Evolutionary conservation across 2,113 vertebrate genomes (phyloP).

Genomic region (Notarius quadriscutis): DNA sequence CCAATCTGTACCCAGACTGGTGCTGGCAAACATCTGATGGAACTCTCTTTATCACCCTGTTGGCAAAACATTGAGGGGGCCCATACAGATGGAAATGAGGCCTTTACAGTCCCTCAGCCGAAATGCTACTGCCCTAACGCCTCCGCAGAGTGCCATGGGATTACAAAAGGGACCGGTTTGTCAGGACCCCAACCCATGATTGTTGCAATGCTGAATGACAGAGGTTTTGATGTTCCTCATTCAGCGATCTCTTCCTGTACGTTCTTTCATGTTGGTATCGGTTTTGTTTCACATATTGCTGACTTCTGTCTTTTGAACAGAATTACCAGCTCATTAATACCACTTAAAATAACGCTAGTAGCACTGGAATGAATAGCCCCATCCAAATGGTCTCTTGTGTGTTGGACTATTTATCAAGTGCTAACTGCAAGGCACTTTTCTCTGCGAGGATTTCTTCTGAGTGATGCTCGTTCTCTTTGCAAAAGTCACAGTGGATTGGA

Average conservation of each 20-base stretch:
- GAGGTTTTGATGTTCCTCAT: constrained; percentile 33
- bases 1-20: constrained; percentile 51
- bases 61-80: constrained; percentile 49
- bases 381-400: constrained; percentile 14
- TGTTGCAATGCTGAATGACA: constrained; percentile 22
- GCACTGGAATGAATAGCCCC: not conserved
- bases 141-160: constrained; percentile 46
- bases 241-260: not conserved
- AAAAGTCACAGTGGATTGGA: not conserved
- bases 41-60: constrained; percentile 52
- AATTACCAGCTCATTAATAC: constrained; percentile 27
- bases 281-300: constrained; percentile 19
- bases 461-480: not conserved
- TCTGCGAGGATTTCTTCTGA: not conserved
- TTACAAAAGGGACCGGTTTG: constrained; percentile 54
- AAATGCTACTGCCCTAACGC: constrained; percentile 51
- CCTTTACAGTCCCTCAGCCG: constrained; percentile 48
- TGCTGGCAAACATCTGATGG: constrained; percentile 50
- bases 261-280: constrained; percentile 30
- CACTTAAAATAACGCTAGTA: constrained; percentile 3
- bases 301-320: constrained; percentile 8
- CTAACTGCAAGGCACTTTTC: not conserved
- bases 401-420: not conserved
- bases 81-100: constrained; percentile 57
- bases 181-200: constrained; percentile 42